Evolutionary conservation across 2,888 invertebrate species (phyloP).

Genomic region (Cephus pygmeus): DNA sequence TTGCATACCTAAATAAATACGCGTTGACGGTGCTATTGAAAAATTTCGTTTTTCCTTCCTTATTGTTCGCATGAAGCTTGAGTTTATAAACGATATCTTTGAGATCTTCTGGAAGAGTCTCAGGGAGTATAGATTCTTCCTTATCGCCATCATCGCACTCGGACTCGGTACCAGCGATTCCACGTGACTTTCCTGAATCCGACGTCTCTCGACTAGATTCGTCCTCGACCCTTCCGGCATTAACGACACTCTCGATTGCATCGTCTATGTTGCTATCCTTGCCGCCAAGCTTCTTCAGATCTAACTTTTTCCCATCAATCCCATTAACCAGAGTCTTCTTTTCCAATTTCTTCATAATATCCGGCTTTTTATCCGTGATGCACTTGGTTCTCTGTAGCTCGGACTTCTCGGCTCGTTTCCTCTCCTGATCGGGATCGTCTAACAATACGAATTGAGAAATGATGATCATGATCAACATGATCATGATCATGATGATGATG

Average conservation of each 20-base stretch:
- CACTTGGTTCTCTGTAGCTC: constrained; percentile 30
- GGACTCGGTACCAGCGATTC: constrained; percentile 51
- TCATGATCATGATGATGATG: background rate
- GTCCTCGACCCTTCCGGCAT: constrained; percentile 62
- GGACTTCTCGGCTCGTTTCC: constrained; percentile 48
- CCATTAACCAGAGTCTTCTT: constrained; percentile 41
- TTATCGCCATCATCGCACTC: constrained; percentile 60
- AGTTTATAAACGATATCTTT: constrained; percentile 65
- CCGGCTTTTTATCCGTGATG: constrained; percentile 33
- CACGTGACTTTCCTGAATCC: constrained; percentile 61
- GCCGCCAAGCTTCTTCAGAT: constrained; percentile 49
- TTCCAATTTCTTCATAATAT: constrained; percentile 30
- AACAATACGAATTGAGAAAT: constrained; percentile 27
- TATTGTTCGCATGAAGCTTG: constrained; percentile 61
- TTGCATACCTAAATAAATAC: constrained; percentile 67
- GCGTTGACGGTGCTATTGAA: constrained; percentile 69
- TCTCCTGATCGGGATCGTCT: constrained; percentile 59
- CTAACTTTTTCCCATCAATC: constrained; percentile 46
- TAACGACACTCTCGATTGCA: constrained; percentile 71
- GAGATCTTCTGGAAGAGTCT: constrained; percentile 66
- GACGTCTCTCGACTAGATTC: constrained; percentile 61
- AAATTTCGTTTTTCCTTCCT: constrained; percentile 69
- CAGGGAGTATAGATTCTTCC: constrained; percentile 64
- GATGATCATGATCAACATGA: constrained; percentile 4
- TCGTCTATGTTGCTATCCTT: constrained; percentile 68